A percentile compares a stretch with the other conserved stretches of the same genome.
Conservation (phyloP, 1,140 invertebrate genomes). For the Aphis gossypii region DNA sequence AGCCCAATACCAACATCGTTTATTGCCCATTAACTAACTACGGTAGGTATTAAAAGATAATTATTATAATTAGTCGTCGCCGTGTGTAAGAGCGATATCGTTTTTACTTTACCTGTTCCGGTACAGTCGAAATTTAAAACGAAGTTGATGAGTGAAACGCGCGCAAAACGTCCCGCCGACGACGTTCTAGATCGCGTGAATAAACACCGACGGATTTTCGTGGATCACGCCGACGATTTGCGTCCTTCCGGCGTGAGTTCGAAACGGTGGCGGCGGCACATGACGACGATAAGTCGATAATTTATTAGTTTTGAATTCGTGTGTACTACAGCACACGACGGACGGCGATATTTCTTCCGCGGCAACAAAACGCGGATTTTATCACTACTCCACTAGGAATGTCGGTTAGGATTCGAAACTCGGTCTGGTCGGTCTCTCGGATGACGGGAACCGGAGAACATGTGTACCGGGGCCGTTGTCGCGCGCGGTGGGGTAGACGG, state of each 20-base stretch:
- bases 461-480: background rate
- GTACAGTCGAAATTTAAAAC: background rate
- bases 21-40: background rate
- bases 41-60: background rate
- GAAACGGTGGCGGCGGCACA: background rate
- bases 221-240: background rate
- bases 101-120: slow-evolving; percentile 8
- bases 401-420: slow-evolving; percentile 47
- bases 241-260: background rate
- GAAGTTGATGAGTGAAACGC: background rate
- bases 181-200: background rate
- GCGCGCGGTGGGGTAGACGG: background rate
- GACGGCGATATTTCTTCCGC: background rate
- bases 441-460: background rate
- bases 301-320: background rate
- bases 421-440: background rate
- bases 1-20: background rate
- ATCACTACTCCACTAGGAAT: background rate
- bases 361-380: background rate
- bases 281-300: background rate
- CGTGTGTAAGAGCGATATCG: background rate
- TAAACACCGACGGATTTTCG: background rate
- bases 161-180: background rate
- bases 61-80: background rate
- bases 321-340: background rate